Conservation (phyloP, 2,888 invertebrate genomes). For the Trisateles emortualis region DNA sequence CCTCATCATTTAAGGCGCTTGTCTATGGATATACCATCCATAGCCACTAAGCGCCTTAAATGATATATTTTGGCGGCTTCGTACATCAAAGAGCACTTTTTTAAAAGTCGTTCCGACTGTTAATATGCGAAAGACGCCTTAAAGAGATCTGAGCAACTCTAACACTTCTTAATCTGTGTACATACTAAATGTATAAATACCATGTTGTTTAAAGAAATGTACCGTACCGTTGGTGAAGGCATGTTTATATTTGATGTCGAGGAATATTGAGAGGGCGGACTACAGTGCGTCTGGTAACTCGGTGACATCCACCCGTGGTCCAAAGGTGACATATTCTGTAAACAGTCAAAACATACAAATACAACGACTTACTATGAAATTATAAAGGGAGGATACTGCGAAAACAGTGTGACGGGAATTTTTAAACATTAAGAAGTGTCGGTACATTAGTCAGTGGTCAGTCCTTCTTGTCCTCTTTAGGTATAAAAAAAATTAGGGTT, state of each 20-base stretch:
- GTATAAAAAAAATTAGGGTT: too few relatives aligned
- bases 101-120: too few relatives aligned
- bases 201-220: neutral
- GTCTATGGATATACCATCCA: too few relatives aligned
- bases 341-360: slow-evolving; percentile 52
- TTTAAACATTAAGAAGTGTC: neutral
- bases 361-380: neutral
- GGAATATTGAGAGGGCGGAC: slow-evolving; percentile 84
- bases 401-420: slow-evolving; percentile 46
- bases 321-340: slow-evolving; percentile 84
- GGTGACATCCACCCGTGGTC: slow-evolving; percentile 89
- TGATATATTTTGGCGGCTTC: too few relatives aligned
- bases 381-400: slow-evolving; percentile 18
- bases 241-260: slow-evolving; percentile 86
- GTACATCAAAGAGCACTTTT: too few relatives aligned
- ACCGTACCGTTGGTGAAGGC: slow-evolving; percentile 87
- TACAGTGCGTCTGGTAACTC: slow-evolving; percentile 85
- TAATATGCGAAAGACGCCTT: too few relatives aligned
- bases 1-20: too few relatives aligned
- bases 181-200: too few relatives aligned
- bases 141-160: too few relatives aligned
- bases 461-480: too few relatives aligned
- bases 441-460: neutral
- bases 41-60: too few relatives aligned
- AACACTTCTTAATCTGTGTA: too few relatives aligned